Base-by-base conservation (phyloP, 1,140 invertebrate species). In the Apis cerana region DNA sequence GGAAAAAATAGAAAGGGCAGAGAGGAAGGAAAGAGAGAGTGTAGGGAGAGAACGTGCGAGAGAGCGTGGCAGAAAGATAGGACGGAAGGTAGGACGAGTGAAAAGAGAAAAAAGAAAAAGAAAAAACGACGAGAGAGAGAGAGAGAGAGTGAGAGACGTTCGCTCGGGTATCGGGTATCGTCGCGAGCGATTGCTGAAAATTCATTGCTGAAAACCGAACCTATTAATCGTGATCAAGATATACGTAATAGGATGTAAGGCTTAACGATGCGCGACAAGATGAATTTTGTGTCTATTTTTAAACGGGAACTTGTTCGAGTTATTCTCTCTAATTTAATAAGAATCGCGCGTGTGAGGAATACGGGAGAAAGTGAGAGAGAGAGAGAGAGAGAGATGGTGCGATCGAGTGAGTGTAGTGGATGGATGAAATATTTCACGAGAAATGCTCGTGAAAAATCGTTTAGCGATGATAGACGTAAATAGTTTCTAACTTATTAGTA, bases 201-300 rank as follows among this genome's bases (percentile, higher is more conserved):
- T 85, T 80, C 65, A 69, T 82, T 70, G 81, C 75, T 62, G 52
- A 33, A 4, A 80, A 75, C 72, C 79, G 67, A 83, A 90, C 33
- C 84, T 89, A 89, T 91, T 92, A 92, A 93, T 91, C 92, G 94
- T 94, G 93, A 94, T 94, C 89, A 92, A 86, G 84, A 93, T 93
- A 94, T 94, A 94, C 94, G 93, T 94, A 94, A 94, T 94, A 94
- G 93, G 84, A 78, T 93, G 61, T 92, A 92, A 90, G 91, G 78
- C 88, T 89, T 76, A 33, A 61, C 84, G 27, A 89, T 85, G 88
- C 91, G 90, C 93, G 89, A 91, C 90, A 90, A 91, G 86, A 92
- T 89, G 80, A 92, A 90, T 91, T 91, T 92, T 93, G 91, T 93
- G 92, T 94, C 93, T 94, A 94, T 94, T 94, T 94, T 94, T 93